Percentiles rank a stretch among this genome's conserved stretches.
phyloP scores from a whole-genome alignment of 2,888 invertebrate genomes.

The Limenitis camilla region DNA sequence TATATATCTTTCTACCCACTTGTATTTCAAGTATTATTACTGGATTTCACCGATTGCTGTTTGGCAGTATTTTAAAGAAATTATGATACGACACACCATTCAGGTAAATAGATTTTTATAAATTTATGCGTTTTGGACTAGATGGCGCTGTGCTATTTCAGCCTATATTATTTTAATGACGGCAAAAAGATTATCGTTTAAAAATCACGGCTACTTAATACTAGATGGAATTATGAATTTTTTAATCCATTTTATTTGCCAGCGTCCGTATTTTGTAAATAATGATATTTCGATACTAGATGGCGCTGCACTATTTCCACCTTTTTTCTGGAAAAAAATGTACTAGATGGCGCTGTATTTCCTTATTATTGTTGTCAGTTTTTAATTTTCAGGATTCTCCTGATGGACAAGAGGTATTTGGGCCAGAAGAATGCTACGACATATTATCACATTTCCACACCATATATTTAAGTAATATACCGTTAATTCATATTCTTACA shows the following conservation, averaged over 20 bases:
- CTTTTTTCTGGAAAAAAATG: too few relatives aligned
- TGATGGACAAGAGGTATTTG: conserved; percentile 52
- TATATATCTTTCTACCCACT: conserved; percentile 48
- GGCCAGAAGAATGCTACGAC: conserved; percentile 56
- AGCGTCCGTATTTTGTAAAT: too few relatives aligned
- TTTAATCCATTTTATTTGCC: too few relatives aligned
- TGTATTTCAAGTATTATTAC: conserved; percentile 56
- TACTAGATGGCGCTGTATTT: too few relatives aligned
- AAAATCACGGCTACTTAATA: too few relatives aligned
- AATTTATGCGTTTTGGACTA: neutral
- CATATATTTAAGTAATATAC: conserved; percentile 53
- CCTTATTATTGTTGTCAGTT: too few relatives aligned
- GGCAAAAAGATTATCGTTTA: too few relatives aligned
- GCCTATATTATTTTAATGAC: too few relatives aligned
- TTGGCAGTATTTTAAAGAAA: conserved; percentile 57
- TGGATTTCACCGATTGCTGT: conserved; percentile 47
- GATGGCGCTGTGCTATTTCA: too few relatives aligned
- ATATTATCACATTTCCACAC: conserved; percentile 62
- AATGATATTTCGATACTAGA: too few relatives aligned
- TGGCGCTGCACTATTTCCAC: too few relatives aligned
- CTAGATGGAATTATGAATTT: too few relatives aligned
- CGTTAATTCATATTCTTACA: conserved; percentile 54
- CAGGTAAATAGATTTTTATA: conserved; percentile 36
- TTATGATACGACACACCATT: conserved; percentile 57
- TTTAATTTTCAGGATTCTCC: conserved; percentile 49